Evolutionary conservation across 2,797 vertebrate species (phyloP).

Genomic region (Acanthiza pusilla): DNA sequence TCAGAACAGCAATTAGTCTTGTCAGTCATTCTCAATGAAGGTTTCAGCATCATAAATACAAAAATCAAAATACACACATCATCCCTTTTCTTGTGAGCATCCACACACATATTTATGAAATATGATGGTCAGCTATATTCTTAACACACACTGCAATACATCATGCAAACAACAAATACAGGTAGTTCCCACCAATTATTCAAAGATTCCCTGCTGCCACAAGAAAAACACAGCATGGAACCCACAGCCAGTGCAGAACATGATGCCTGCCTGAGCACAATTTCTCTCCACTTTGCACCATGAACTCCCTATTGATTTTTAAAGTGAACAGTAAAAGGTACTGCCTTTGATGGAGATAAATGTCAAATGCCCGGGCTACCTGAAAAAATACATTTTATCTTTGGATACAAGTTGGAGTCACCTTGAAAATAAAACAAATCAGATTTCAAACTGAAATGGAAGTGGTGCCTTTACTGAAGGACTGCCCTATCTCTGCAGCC

Average conservation of each 20-base stretch:
- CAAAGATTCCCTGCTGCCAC: not conserved
- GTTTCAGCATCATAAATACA: not conserved
- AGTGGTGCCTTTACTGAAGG: not conserved
- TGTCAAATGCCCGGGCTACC: not conserved
- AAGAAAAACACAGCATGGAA: not conserved
- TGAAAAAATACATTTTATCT: not conserved
- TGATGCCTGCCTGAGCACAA: not conserved
- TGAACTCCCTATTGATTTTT: not conserved
- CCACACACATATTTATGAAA: not conserved
- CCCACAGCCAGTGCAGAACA: rapidly evolving
- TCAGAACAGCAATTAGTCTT: not conserved
- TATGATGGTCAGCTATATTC: not conserved
- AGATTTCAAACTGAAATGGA: not conserved
- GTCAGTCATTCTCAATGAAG: not conserved
- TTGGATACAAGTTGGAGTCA: not conserved
- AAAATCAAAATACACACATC: not conserved
- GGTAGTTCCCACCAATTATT: not conserved
- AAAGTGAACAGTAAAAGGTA: not conserved
- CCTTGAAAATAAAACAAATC: not conserved
- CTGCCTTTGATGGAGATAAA: not conserved
- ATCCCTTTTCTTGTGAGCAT: not conserved
- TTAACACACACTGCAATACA: not conserved
- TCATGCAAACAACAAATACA: not conserved
- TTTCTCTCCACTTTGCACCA: not conserved
- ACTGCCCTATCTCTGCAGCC: not conserved